These are phyloP conservation scores for Yoshiicerus persimilis DNA, from an alignment of 1,140 invertebrate species.

Conservation along the genomic window DNA sequence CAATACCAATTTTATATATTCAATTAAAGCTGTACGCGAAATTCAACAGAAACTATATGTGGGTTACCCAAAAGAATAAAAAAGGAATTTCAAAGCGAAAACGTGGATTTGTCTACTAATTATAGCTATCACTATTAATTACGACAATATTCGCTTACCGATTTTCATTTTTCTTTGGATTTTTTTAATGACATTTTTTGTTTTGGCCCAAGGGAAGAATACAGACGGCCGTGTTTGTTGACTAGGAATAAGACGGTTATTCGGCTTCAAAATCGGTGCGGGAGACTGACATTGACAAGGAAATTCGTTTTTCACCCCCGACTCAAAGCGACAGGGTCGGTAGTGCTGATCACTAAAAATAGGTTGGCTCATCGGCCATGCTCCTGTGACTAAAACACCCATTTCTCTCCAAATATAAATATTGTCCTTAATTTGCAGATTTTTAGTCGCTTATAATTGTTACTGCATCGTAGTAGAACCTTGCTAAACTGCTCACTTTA, in stretches of 20 bases:
- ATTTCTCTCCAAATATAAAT: too few relatives aligned
- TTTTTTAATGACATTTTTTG: neutral
- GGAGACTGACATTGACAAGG: neutral
- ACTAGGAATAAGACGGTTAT: neutral
- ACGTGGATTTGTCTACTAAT: neutral
- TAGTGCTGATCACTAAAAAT: neutral
- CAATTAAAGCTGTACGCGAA: too few relatives aligned
- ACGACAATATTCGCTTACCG: neutral
- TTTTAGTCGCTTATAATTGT: too few relatives aligned
- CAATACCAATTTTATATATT: too few relatives aligned
- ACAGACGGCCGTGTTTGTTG: neutral
- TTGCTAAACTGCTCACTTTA: too few relatives aligned
- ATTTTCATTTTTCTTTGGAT: constrained; percentile 11
- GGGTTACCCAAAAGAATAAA: too few relatives aligned
- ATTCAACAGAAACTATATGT: too few relatives aligned
- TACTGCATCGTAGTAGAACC: too few relatives aligned
- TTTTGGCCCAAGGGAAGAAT: neutral
- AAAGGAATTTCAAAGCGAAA: too few relatives aligned
- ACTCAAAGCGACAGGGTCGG: neutral
- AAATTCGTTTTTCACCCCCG: neutral
- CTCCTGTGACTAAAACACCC: neutral
- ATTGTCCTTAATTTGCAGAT: too few relatives aligned
- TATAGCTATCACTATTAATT: neutral
- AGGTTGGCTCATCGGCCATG: neutral
- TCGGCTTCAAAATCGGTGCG: neutral